Evolutionary conservation across 2,888 invertebrate genomes (phyloP), one percentile per base, ranked within the genome.

Genomic region (Cancer borealis): DNA sequence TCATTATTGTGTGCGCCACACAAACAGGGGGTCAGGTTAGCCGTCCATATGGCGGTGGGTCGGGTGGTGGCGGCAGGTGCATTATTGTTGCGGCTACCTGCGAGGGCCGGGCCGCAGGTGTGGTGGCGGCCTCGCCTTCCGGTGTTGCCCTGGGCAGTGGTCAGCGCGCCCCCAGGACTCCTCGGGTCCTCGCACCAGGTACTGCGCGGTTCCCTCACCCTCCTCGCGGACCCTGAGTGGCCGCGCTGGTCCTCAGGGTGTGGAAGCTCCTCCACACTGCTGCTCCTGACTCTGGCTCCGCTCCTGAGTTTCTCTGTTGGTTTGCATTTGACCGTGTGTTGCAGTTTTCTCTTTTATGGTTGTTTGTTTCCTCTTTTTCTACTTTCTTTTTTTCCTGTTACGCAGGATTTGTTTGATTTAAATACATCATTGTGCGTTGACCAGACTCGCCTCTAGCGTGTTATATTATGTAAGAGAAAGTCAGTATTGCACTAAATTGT

Each of bases 61-160:
- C 47, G 49, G 39, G 89, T 89, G 93, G 90, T 30, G 90, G 79
- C 39, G 88, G 79, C 47, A 79, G 90, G 90, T 49, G 90, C 79
- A 89, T 47, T 93, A 92, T 60, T 39, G 84, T 46, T 66, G 66
- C 66, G 92, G 92, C 92, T n/a, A 54, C 47, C 92, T 47, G 47
- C 30, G 84, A 39, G 87, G 21, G 47, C 84, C n/a, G 84, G 92
- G 92, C 49, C 92, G 66, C 66, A 21, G 49, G 92, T 49, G 49
- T 49, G 84, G 92, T 39, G 89, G 89, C 26, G 93, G 93, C 93
- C 93, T 8, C 30, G 90, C 79, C 93, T 90, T 93, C 90, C 93
- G 93, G 93, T 93, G 49, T 46, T 47, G 90, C 93, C 93, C 90
- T 93, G 89, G 93, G 93, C 93, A 93, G 93, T 88, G 93, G 93